Evolutionary conservation across 2,797 vertebrate species (phyloP).

Genomic region (Anabas testudineus): DNA sequence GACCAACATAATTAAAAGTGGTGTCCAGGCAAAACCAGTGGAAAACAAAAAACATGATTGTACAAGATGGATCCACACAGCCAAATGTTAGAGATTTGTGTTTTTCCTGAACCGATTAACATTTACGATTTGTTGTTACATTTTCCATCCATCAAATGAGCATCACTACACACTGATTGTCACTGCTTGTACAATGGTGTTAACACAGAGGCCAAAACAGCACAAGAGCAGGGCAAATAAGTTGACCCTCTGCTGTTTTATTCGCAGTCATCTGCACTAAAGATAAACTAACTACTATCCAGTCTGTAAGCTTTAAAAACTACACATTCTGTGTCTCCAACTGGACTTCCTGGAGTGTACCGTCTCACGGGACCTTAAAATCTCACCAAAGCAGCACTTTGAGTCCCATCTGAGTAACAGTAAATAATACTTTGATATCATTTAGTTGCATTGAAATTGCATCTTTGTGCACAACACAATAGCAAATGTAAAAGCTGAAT

Average conservation of each 20-base stretch:
- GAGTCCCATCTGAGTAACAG: conserved; percentile 3
- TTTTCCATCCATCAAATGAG: background rate
- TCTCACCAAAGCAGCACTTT: background rate
- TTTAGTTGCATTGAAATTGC: conserved; percentile 14
- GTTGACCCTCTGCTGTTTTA: background rate
- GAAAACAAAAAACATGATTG: background rate
- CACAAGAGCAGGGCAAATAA: too few species aligned
- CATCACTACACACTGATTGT: too few species aligned
- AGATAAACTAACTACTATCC: background rate
- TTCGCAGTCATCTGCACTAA: background rate
- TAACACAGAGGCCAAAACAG: too few species aligned
- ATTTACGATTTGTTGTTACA: too few species aligned
- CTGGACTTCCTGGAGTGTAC: background rate
- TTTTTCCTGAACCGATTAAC: background rate
- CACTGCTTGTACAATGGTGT: too few species aligned
- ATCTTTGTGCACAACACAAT: conserved; percentile 10
- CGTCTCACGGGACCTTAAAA: background rate
- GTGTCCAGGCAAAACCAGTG: conserved; percentile 6
- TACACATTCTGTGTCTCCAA: background rate
- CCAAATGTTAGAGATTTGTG: background rate
- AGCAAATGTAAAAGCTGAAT: conserved; percentile 7
- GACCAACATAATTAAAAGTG: background rate
- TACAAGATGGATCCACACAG: background rate
- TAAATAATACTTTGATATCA: conserved; percentile 11
- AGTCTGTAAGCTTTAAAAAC: background rate